phyloP scores from a whole-genome alignment of 1,140 invertebrate genomes.

The Drosophila prosaltans region DNA sequence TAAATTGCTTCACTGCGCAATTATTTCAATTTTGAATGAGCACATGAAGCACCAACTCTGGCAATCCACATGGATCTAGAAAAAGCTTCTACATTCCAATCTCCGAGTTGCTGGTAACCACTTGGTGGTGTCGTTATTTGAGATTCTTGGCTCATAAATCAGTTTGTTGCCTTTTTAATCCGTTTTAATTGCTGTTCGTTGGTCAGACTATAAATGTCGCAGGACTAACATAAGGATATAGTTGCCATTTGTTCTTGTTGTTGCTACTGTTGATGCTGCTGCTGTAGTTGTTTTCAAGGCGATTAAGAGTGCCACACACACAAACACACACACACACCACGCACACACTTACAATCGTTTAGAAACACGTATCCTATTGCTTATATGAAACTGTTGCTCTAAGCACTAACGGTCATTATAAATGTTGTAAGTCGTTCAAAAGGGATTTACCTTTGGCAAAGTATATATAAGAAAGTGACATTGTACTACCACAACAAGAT shows the following conservation, averaged over 20 bases:
- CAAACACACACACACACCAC: not conserved
- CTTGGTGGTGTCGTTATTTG: constrained; percentile 66
- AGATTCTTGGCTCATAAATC: constrained; percentile 78
- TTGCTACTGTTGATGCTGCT: constrained; percentile 9
- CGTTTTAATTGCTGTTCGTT: constrained; percentile 82
- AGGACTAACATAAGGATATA: constrained; percentile 65
- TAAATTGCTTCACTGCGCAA: constrained; percentile 82
- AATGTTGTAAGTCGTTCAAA: constrained; percentile 56
- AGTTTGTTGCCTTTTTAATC: constrained; percentile 81
- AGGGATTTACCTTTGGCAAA: constrained; percentile 51
- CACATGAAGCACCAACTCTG: constrained; percentile 12
- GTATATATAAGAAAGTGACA: too few relatives aligned
- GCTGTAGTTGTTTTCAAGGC: constrained; percentile 59
- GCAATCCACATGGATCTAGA: constrained; percentile 15
- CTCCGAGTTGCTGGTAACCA: constrained; percentile 1
- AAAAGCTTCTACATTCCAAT: constrained; percentile 8
- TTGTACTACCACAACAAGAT: too few relatives aligned
- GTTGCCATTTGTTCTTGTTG: constrained; percentile 44
- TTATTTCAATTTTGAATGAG: constrained; percentile 79
- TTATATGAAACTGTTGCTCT: constrained; percentile 41
- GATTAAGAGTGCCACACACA: constrained; percentile 55
- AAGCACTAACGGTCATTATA: constrained; percentile 71
- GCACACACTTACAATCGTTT: not conserved
- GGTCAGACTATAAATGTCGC: constrained; percentile 77
- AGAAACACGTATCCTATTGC: constrained; percentile 36